Conservation (phyloP, 2,888 invertebrate genomes). For the Acanthosoma haemorrhoidale region DNA sequence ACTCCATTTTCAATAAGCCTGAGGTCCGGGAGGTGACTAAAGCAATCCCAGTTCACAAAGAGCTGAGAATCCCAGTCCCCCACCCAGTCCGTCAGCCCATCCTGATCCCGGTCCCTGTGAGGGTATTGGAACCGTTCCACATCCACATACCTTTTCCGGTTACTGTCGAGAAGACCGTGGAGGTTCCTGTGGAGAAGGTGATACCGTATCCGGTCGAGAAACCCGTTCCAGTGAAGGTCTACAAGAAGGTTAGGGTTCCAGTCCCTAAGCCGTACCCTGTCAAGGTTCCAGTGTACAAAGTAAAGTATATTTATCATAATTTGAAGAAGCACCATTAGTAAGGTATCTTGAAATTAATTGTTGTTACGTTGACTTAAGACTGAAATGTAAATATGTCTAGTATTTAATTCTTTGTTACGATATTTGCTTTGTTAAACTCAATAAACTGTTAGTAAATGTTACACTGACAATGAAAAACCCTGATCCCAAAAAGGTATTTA, state of each 20-base stretch:
- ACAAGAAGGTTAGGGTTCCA: slow-evolving; percentile 42
- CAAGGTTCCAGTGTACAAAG: slow-evolving; percentile 42
- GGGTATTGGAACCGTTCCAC: slow-evolving; percentile 39
- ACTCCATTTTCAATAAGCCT: slow-evolving; percentile 16
- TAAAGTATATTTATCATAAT: slow-evolving; percentile 41
- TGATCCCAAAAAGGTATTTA: too few relatives aligned
- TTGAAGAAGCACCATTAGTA: slow-evolving; percentile 35
- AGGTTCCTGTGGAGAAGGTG: slow-evolving; percentile 42
- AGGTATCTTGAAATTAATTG: neutral
- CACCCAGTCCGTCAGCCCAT: slow-evolving; percentile 39
- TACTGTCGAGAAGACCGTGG: slow-evolving; percentile 41
- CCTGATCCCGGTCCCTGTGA: slow-evolving; percentile 39
- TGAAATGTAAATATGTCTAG: slow-evolving; percentile 4
- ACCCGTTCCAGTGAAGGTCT: slow-evolving; percentile 40
- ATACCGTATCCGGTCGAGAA: slow-evolving; percentile 43
- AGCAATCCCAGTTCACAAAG: slow-evolving; percentile 35
- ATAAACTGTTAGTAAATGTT: too few relatives aligned
- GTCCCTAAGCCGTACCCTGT: slow-evolving; percentile 43
- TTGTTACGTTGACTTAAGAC: neutral
- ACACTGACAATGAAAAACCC: too few relatives aligned
- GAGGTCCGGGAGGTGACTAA: slow-evolving; percentile 34
- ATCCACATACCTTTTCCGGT: slow-evolving; percentile 42
- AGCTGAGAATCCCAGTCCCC: slow-evolving; percentile 33
- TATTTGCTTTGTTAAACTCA: too few relatives aligned
- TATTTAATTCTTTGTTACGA: too few relatives aligned